phyloP scores from a whole-genome alignment of 2,113 vertebrate species.

The Xyrauchen texanus region DNA sequence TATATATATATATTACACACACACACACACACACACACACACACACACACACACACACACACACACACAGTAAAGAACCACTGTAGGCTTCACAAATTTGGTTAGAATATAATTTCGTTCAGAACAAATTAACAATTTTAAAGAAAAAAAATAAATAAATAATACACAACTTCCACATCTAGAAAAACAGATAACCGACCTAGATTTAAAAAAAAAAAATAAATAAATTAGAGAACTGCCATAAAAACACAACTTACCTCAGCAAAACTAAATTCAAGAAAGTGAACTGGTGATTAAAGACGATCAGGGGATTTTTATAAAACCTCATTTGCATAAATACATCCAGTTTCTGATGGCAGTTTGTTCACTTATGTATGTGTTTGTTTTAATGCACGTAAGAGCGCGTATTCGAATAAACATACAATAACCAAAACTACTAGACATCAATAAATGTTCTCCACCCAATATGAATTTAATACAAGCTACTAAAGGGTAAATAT shows the following conservation, averaged over 20 bases:
- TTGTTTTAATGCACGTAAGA: background rate
- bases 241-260: background rate
- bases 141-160: background rate
- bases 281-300: background rate
- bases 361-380: background rate
- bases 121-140: too few species aligned
- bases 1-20: too few species aligned
- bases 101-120: too few species aligned
- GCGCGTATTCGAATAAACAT: background rate
- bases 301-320: background rate
- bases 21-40: too few species aligned
- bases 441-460: background rate
- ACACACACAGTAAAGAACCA: too few species aligned
- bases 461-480: too few species aligned
- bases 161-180: constrained; percentile 13
- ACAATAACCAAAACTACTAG: background rate
- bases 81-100: too few species aligned
- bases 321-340: constrained; percentile 2
- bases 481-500: too few species aligned
- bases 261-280: background rate
- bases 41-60: too few species aligned
- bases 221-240: too few species aligned
- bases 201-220: too few species aligned
- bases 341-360: background rate
- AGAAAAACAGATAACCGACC: background rate